Evolutionary conservation across 2,113 vertebrate species (phyloP), one percentile per base, ranked within the genome.

Genomic region (Oryzias curvinotus): DNA sequence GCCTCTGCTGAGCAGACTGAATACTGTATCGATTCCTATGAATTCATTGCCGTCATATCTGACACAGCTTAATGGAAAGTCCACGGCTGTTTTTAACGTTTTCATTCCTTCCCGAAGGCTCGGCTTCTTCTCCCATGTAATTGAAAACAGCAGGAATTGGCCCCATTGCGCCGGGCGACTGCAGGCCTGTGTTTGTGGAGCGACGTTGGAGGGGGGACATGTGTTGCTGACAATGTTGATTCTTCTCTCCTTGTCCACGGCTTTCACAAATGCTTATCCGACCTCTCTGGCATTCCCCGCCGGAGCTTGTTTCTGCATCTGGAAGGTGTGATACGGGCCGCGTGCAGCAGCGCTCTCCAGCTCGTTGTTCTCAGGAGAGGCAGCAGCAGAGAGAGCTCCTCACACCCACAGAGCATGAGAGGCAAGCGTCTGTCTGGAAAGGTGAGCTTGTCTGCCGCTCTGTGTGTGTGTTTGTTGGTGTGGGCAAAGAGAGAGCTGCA

Each of bases 341-440:
- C 14, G 56, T 46, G 65, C 15, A n/a, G 16, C 23, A 17, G 25
- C n/a, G 26, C 21, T 14, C 17, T 14, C 1, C 47, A 0, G 25
- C 7, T n/a, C 4, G 23, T 73, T 69, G 61, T 79, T 74, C 36
- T 69, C 64, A 66, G 70, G 0, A 50, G 71, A 73, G 77, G 49
- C 6, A 21, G 58, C 44, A 18, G 74, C 41, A 19, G 55, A 47
- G 62, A 58, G 65, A 64, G 81, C 85, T 80, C 64, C 79, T 81
- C 62, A 71, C 74, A 80, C 80, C 82, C 77, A 75, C 77, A 26
- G 65, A 78, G 62, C 12, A 28, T 70, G 71, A 78, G 61, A 80
- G 73, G 76, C 71, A 58, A 80, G 61, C 58, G 74, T 69, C 72
- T 75, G 61, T 78, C 63, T 84, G 71, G 62, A 73, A 78, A 75